Evolutionary conservation across 2,113 vertebrate species (phyloP).

Genomic region (Pungitius pungitius): DNA sequence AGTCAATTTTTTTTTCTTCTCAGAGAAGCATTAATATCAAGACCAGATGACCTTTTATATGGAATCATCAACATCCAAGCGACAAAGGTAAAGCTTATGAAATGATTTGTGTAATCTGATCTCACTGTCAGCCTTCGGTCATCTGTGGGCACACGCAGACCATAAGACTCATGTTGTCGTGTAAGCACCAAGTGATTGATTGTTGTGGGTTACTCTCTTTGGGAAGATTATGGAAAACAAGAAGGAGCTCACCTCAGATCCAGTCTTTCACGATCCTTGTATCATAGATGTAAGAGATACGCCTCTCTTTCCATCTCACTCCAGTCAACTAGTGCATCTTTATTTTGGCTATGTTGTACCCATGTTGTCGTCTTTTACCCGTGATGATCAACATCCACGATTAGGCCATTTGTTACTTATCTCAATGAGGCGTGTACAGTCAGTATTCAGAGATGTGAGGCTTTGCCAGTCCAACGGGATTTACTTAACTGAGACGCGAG

Average conservation of each 20-base stretch:
- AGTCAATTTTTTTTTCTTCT: conserved; percentile 1
- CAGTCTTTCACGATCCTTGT: background rate
- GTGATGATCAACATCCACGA: conserved; percentile 5
- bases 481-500: conserved; percentile 40
- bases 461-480: conserved; percentile 42
- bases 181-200: background rate
- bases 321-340: background rate
- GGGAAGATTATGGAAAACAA: background rate
- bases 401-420: background rate
- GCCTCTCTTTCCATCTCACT: background rate
- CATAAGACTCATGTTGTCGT: background rate
- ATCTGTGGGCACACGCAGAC: background rate
- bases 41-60: conserved; percentile 89
- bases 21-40: conserved; percentile 89
- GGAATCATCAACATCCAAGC: conserved; percentile 93
- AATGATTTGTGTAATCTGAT: background rate
- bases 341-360: background rate
- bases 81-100: conserved; percentile 82
- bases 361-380: background rate
- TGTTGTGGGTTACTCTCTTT: background rate
- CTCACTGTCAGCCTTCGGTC: background rate
- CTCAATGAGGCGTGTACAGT: conserved; percentile 21
- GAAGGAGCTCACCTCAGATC: background rate
- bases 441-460: conserved; percentile 25
- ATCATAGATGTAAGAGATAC: background rate